Percentiles rank a stretch among this genome's conserved stretches.
These are phyloP conservation scores for Plecturocebus donacophilus DNA, from an alignment of 2,113 vertebrate genomes.

Conservation along the genomic window DNA sequence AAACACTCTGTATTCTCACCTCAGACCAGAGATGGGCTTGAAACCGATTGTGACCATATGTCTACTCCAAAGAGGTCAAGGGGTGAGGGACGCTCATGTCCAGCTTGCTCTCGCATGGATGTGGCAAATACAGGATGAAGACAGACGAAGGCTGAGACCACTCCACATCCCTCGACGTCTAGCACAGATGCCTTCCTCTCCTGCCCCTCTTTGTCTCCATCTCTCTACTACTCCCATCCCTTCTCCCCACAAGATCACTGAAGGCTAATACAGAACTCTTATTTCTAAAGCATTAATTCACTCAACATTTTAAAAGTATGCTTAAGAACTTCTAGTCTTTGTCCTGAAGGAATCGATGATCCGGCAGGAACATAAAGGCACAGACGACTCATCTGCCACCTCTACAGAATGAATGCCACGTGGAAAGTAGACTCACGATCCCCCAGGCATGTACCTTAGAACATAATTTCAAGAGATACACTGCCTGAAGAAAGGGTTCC, in stretches of 20 bases:
- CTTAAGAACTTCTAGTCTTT: neutral
- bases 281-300: neutral
- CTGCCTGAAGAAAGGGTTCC: neutral
- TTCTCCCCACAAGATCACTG: neutral
- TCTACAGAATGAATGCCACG: too few relatives aligned
- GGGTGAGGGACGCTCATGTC: neutral
- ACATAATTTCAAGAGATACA: neutral
- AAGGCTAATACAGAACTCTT: neutral
- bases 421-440: neutral
- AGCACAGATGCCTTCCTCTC: neutral
- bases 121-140: rapidly evolving
- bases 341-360: neutral
- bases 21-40: neutral
- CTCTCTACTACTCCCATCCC: neutral
- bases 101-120: neutral
- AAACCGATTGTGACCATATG: neutral
- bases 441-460: neutral
- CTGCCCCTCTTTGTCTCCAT: neutral
- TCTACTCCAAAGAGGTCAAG: neutral
- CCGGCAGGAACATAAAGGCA: neutral
- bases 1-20: neutral
- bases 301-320: neutral
- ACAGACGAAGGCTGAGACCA: neutral
- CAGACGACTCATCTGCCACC: neutral
- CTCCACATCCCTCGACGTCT: neutral